Evolutionary conservation across 2,797 vertebrate genomes (phyloP).

Genomic region (Gymnopithys bicolor): DNA sequence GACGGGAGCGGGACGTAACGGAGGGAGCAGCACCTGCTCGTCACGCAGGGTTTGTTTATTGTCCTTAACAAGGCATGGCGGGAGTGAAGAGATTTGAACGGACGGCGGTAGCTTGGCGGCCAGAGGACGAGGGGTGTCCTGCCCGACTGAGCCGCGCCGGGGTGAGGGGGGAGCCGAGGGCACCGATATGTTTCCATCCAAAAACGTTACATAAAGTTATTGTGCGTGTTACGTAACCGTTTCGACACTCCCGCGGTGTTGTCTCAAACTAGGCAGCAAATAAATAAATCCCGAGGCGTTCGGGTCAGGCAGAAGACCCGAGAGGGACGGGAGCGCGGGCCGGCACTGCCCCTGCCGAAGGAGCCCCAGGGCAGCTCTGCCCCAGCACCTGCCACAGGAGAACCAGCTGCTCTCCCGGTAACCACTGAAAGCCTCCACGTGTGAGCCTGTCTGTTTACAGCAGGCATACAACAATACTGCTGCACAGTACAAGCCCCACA

Average conservation of each 20-base stretch:
- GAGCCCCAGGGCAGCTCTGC: accelerated
- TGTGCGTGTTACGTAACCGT: background rate
- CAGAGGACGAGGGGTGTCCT: accelerated
- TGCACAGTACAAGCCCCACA: accelerated
- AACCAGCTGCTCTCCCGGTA: accelerated
- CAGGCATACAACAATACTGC: accelerated
- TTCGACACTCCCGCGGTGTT: background rate
- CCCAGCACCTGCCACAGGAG: accelerated
- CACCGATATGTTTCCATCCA: background rate
- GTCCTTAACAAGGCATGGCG: accelerated
- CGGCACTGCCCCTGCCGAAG: background rate
- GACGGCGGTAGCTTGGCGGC: background rate
- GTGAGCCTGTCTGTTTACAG: background rate
- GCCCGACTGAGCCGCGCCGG: accelerated
- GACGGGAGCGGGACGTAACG: accelerated
- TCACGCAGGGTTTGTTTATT: background rate
- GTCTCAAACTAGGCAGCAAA: background rate
- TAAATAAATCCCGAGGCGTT: accelerated
- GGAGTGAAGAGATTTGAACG: background rate
- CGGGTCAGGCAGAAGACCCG: accelerated
- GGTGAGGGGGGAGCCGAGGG: no score
- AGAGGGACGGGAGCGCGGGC: accelerated
- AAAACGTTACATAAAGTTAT: background rate
- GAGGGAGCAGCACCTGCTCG: accelerated
- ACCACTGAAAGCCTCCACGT: accelerated